phyloP scores from a whole-genome alignment of 2,888 invertebrate genomes.

The Lithophane ornitopus region DNA sequence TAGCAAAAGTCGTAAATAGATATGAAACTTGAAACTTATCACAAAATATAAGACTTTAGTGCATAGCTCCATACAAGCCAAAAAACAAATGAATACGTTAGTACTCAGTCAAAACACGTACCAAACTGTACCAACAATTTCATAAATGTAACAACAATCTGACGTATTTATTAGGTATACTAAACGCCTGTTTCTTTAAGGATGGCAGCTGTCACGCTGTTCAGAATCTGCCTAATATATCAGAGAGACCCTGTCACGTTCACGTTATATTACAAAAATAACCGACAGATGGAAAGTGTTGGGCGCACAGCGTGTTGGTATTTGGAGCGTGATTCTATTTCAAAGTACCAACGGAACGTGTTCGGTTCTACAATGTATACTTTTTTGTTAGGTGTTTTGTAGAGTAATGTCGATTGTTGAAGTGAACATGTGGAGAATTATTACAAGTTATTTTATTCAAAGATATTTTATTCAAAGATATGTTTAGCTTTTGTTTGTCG shows the following conservation, averaged over 20 bases:
- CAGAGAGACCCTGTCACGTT: constrained; percentile 26
- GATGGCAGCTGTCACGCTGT: constrained; percentile 41
- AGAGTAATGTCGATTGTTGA: neutral
- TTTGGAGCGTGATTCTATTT: constrained; percentile 60
- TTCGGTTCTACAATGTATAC: neutral
- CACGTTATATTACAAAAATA: constrained; percentile 30
- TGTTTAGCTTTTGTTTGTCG: neutral
- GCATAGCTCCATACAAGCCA: neutral
- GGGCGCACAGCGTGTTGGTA: constrained; percentile 26
- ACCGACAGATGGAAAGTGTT: constrained; percentile 36
- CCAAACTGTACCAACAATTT: neutral
- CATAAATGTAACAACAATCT: neutral
- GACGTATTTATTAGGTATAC: neutral
- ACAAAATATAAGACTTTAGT: neutral
- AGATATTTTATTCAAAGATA: neutral
- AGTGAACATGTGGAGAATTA: neutral
- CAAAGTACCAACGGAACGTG: constrained; percentile 3
- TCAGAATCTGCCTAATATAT: constrained; percentile 29
- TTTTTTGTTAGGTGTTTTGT: constrained; percentile 3
- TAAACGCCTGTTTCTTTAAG: neutral
- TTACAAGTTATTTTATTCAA: neutral
- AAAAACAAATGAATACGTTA: neutral
- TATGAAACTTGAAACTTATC: neutral
- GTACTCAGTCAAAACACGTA: neutral
- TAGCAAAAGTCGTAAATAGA: neutral